Conservation (phyloP, 2,888 invertebrate species). For the Sphaeridia pumilis region DNA sequence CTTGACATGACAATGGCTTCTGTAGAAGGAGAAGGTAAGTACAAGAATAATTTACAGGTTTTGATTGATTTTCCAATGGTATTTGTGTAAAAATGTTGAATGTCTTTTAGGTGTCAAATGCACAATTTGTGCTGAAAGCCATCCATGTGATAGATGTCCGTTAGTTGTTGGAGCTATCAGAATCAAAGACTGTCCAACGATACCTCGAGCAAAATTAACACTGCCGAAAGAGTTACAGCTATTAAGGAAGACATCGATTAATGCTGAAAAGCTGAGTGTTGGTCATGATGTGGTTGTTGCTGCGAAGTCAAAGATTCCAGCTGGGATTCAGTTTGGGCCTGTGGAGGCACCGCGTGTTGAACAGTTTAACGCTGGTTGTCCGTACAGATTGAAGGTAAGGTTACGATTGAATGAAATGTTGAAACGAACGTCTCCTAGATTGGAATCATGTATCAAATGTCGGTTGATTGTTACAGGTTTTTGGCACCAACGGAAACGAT, state of each 20-base stretch:
- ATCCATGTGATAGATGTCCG: slow-evolving; percentile 18
- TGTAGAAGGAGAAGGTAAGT: too few relatives aligned
- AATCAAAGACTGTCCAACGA: slow-evolving; percentile 41
- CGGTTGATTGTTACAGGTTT: slow-evolving; percentile 1
- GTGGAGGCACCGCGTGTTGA: slow-evolving; percentile 41
- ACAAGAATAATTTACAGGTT: too few relatives aligned
- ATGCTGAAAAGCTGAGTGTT: slow-evolving; percentile 40
- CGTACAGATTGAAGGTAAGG: slow-evolving; percentile 42
- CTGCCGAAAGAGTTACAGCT: slow-evolving; percentile 43
- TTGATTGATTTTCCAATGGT: too few relatives aligned
- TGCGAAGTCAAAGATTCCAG: slow-evolving; percentile 41
- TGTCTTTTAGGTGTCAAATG: too few relatives aligned
- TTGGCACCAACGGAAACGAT: slow-evolving; percentile 31
- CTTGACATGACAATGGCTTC: too few relatives aligned
- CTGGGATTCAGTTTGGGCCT: slow-evolving; percentile 46
- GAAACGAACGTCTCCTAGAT: not conserved
- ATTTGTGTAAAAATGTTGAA: too few relatives aligned
- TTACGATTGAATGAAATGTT: too few relatives aligned
- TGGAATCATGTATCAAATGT: not conserved
- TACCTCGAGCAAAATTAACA: slow-evolving; percentile 46
- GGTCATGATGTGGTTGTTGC: slow-evolving; percentile 43
- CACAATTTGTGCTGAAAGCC: slow-evolving; percentile 16
- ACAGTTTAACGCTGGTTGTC: slow-evolving; percentile 37
- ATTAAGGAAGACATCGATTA: not conserved
- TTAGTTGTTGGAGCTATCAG: slow-evolving; percentile 28